A percentile compares a stretch with the other conserved stretches of the same genome.
These are phyloP conservation scores for Microtus pennsylvanicus DNA, from an alignment of 2,113 vertebrate genomes.

Conservation along the genomic window DNA sequence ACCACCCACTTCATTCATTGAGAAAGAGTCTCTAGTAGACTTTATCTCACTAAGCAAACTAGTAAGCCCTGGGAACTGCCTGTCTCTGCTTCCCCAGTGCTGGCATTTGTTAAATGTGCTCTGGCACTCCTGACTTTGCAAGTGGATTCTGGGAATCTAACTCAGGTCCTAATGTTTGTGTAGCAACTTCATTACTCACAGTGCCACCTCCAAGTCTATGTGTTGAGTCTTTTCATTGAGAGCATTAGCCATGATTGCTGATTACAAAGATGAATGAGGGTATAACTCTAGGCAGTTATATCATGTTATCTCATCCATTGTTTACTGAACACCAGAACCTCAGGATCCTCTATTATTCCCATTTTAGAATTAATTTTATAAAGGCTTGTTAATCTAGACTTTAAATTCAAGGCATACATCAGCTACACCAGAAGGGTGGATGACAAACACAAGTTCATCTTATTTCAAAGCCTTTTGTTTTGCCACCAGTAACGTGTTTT, in stretches of 20 bases:
- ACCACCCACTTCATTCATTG: too few relatives aligned
- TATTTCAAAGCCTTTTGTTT: not conserved
- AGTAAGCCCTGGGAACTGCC: too few relatives aligned
- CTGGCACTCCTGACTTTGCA: not conserved
- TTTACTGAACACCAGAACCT: not conserved
- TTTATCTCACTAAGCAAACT: not conserved
- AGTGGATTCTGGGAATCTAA: not conserved
- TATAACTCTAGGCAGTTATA: not conserved
- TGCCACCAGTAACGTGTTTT: not conserved
- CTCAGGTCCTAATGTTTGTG: not conserved
- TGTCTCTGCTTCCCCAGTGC: not conserved
- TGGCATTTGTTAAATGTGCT: not conserved
- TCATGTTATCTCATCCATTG: not conserved
- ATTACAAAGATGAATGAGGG: not conserved
- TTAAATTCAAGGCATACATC: not conserved
- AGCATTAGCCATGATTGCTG: not conserved
- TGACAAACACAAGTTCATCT: not conserved
- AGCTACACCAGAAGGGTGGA: not conserved
- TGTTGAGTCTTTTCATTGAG: not conserved
- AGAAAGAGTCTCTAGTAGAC: not conserved
- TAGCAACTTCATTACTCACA: not conserved
- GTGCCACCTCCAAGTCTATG: not conserved
- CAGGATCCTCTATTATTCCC: not conserved
- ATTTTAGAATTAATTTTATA: slow-evolving; percentile 17
- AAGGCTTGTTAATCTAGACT: not conserved